Base-by-base conservation (phyloP, 2,888 invertebrate species). In the Pinctada fucata region DNA sequence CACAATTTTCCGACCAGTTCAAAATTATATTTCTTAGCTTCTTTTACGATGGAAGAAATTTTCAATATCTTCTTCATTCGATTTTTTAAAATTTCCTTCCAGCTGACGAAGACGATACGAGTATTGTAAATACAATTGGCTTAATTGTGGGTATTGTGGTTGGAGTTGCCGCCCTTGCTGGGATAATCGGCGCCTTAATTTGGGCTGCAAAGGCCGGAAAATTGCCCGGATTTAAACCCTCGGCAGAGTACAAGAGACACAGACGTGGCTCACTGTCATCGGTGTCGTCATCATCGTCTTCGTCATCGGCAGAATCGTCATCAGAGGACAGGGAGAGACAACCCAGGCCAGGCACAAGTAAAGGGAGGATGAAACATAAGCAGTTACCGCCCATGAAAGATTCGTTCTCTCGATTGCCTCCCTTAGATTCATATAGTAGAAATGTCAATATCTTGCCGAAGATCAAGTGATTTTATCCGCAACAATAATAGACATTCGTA, bases 61-160 rank as follows among this genome's bases (percentile, higher is more conserved):
- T 31, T 31, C 31, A 31, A 31, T 31, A 31, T 31, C 31, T 31
- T 31, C 1, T 31, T 31, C 31, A 31, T 31, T 31, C 31, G 31
- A 31, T 31, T 31, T 31, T 31, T 31, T 31, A 31, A n/a, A 31
- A 31, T 31, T 31, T 31, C 31, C 31, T 31, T 31, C 31, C 31
- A 31, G 31, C 31, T 31, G 31, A 31, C 31, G 31, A 31, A 31
- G 31, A 31, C 31, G 31, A 31, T 31, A 31, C 31, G 31, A 31
- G 31, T 31, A 31, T 31, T 31, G 31, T 31, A 31, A 31, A 31
- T 58, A 58, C 16, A 2, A 69, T 66, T 0, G 78, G 78, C 4
- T 66, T 78, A 5, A 48, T 78, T 50, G 74, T 78, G 5, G 75
- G 75, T 4, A 16, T 67, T 13, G 78, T 75, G 6, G 6, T 78